Base-by-base conservation (phyloP, 2,888 invertebrate genomes). In the Neoscelio sp. region DNA sequence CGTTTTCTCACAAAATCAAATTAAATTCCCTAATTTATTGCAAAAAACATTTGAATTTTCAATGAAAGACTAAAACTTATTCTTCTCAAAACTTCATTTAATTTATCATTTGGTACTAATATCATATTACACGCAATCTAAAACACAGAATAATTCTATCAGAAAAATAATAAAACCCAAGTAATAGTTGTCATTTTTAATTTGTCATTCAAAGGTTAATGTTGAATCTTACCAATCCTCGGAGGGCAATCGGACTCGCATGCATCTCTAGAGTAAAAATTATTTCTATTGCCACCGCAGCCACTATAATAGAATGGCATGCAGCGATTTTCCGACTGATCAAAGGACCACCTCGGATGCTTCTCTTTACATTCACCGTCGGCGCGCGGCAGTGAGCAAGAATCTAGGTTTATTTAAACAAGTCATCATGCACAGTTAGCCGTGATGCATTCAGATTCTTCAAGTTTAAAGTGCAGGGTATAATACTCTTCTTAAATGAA, bases 221-320 rank as follows among this genome's bases (percentile, higher is more conserved):
- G 60, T 65, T 38, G 23, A 38, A 78, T 87, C 95, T 96, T 92
- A 96, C 96, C 95, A 87, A 95, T 93, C 88, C 93, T 93, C 79
- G 94, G 93, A 26, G 97, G 97, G 90, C 97, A 98, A 88, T 94
- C 92, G 74, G 92, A 91, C 87, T 94, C 94, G 90, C 98, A 98
- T 87, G 93, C 92, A 83, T 94, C 94, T 90, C 93, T 92, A 87
- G 94, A 93, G 80, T 92, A 92, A 92, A 96, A 98, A 90, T 94
- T 95, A 92, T 98, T 98, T 86, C 92, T 93, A 91, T 98, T 98
- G 84, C 97, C 98, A 82, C 94, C 95, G 91, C 98, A 98, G 83
- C 98, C 98, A 82, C 95, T 94, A 92, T 95, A 98, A 93, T 97
- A 96, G 93, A 98, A 98, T 56, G 97, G 97, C 92, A 96, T 93